Conservation (phyloP, 2,888 invertebrate species). For the Malacosoma neustria region DNA sequence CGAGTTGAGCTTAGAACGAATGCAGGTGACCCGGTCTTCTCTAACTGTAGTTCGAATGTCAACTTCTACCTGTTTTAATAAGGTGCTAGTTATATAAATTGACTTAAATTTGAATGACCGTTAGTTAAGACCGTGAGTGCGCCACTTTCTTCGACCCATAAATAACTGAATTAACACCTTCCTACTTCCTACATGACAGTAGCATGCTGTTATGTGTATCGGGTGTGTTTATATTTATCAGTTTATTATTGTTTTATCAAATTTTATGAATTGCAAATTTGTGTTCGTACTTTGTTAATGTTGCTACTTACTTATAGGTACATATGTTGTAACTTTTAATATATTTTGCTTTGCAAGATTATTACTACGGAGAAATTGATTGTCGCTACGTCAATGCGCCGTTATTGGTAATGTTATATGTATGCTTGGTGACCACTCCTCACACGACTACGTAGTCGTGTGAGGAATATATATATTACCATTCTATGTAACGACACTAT, state of each 20-base stretch:
- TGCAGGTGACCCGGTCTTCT: conserved; percentile 62
- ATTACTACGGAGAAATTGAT: conserved; percentile 61
- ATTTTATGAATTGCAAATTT: too few relatives aligned
- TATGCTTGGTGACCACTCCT: conserved; percentile 33
- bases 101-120: conserved; percentile 40
- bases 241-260: too few relatives aligned
- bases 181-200: conserved; percentile 16
- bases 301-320: background rate
- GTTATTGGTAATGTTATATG: conserved; percentile 44
- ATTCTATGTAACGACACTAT: conserved; percentile 20
- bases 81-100: conserved; percentile 61
- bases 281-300: too few relatives aligned
- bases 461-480: conserved; percentile 14
- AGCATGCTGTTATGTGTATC: too few relatives aligned
- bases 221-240: too few relatives aligned
- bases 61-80: conserved; percentile 44
- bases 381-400: conserved; percentile 28
- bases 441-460: conserved; percentile 19
- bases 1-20: conserved; percentile 34
- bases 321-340: background rate
- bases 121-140: conserved; percentile 28
- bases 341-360: conserved; percentile 32
- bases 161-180: conserved; percentile 29
- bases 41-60: conserved; percentile 63
- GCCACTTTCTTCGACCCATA: conserved; percentile 55